phyloP scores from a whole-genome alignment of 2,888 invertebrate genomes.

The Zygaena filipendulae region DNA sequence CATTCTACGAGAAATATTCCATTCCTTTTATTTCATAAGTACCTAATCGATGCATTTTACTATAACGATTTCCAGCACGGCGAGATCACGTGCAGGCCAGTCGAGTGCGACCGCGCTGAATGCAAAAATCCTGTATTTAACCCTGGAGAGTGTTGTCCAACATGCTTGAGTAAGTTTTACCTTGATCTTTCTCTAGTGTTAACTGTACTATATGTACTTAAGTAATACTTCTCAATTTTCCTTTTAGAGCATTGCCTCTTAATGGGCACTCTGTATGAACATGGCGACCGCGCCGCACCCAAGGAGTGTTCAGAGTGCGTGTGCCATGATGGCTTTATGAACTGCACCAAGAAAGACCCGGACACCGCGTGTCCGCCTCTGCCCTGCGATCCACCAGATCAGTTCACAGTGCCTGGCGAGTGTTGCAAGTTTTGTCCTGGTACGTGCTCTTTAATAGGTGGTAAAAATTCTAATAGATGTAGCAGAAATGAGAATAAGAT shows the following conservation, averaged over 20 bases:
- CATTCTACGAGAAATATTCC: no score
- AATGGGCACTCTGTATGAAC: conserved; percentile 78
- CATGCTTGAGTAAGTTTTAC: conserved; percentile 89
- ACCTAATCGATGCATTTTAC: no score
- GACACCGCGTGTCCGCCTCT: conserved; percentile 80
- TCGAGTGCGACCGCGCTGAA: conserved; percentile 79
- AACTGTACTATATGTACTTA: conserved; percentile 1
- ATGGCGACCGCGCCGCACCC: conserved; percentile 78
- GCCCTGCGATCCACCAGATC: conserved; percentile 79
- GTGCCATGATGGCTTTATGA: conserved; percentile 85
- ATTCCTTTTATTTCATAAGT: no score
- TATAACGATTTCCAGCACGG: conserved; percentile 85
- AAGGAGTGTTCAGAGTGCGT: conserved; percentile 85
- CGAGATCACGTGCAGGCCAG: conserved; percentile 83
- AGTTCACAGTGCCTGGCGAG: conserved; percentile 84
- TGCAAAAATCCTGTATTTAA: conserved; percentile 85
- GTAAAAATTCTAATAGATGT: no score
- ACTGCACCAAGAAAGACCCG: conserved; percentile 78
- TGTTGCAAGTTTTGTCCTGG: conserved; percentile 94
- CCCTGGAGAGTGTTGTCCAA: conserved; percentile 86
- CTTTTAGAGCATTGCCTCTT: conserved; percentile 79
- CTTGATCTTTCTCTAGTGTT: no score
- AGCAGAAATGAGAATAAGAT: no score
- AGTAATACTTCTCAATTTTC: no score
- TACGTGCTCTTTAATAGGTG: conserved; percentile 38